phyloP scores from a whole-genome alignment of 2,113 vertebrate genomes.

The Brachyhypopomus occidentalis region DNA sequence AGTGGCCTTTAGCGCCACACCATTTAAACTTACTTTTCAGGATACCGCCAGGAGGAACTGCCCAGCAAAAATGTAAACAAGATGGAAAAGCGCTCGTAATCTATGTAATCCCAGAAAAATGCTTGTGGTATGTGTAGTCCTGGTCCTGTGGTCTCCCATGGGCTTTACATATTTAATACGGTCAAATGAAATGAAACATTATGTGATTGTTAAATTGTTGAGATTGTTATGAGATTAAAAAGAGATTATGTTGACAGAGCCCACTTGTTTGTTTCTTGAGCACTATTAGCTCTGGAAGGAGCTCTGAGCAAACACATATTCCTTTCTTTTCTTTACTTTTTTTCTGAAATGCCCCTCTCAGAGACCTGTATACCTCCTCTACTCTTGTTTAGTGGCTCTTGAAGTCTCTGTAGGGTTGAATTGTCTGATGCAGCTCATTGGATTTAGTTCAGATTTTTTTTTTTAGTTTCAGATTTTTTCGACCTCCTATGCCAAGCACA shows the following conservation, averaged over 20 bases:
- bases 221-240: too few species aligned
- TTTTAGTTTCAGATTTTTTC: too few species aligned
- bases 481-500: too few species aligned
- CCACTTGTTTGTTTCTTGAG: too few species aligned
- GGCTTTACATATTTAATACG: neutral
- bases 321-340: neutral
- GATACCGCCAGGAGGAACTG: neutral
- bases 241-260: too few species aligned
- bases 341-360: neutral
- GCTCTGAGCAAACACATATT: neutral
- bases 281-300: neutral
- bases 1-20: conserved; percentile 32
- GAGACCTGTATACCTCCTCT: too few species aligned
- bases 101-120: neutral
- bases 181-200: conserved; percentile 3
- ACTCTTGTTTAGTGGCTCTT: neutral
- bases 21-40: conserved; percentile 45
- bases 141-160: conserved; percentile 7
- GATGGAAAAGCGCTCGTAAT: too few species aligned
- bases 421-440: neutral
- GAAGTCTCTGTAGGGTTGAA: neutral
- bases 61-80: conserved; percentile 15
- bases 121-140: conserved; percentile 6
- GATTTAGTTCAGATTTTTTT: neutral
- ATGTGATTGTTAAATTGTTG: neutral